Evolutionary conservation across 2,113 vertebrate genomes (phyloP), one percentile per base, ranked within the genome.

Genomic region (Mus musculus): DNA sequence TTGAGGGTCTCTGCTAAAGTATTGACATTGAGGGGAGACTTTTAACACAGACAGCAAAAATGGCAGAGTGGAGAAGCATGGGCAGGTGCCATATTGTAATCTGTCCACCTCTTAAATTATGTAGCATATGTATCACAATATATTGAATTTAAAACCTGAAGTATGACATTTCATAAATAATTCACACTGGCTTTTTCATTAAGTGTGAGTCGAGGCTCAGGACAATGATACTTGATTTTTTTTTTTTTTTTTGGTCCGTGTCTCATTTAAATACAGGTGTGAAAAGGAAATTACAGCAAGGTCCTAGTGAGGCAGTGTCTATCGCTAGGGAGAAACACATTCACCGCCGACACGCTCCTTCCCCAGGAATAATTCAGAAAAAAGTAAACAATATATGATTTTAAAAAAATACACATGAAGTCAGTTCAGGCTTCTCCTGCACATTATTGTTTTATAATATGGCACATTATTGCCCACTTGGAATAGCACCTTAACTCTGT

Each of bases 101-200:
- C 95, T 96, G 98, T 96, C 96, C 75, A 12, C 95, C 97, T 98
- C 95, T 97, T 98, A 97, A 98, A 98, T 98, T 98, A 98, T 98
- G 98, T 94, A 98, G 78, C 13, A 3, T 93, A 93, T 98, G 98
- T 96, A 97, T 98, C 97, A 96, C 98, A 98, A 97, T 98, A 98
- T 98, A 96, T 98, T 97, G 98, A 98, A 98, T 97, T 98, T 97
- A 98, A 98, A 98, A 97, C 98, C 98, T 81, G 94, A 97, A 98
- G 98, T 99, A 98, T 99, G 98, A 99, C 98, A 94, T 98, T 96
- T 39, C 28, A 91, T 99, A 98, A 99, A 98, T 99, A 98, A 99
- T 99, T 98, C 95, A 98, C 93, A 97, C 91, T 49, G 94, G 95
- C 93, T 98, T 97, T 98, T 99, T 99, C 98, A 98, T 97, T 98